Evolutionary conservation across 2,797 vertebrate species (phyloP).

Genomic region (Acrossocheilus wenchowensis): DNA sequence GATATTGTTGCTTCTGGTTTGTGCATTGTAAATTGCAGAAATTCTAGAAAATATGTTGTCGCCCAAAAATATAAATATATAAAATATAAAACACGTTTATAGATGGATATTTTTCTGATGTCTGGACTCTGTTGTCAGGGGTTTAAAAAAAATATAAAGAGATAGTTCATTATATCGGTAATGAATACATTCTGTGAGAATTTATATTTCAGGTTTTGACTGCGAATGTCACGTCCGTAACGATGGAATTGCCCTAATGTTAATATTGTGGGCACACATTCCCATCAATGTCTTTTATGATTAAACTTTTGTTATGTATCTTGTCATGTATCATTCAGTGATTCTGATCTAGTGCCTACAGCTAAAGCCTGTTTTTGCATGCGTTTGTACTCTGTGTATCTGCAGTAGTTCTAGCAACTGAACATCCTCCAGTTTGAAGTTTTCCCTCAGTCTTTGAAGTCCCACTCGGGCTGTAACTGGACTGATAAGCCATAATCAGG

Average conservation of each 20-base stretch:
- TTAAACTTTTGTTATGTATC: not conserved
- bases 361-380: slow-evolving; percentile 1
- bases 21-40: not conserved
- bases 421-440: slow-evolving; percentile 38
- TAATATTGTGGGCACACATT: not conserved
- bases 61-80: too few relatives aligned
- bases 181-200: too few relatives aligned
- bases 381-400: slow-evolving; percentile 10
- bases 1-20: too few relatives aligned
- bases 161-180: too few relatives aligned
- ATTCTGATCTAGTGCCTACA: slow-evolving; percentile 3
- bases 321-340: not conserved
- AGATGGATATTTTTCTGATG: too few relatives aligned
- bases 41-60: too few relatives aligned
- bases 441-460: slow-evolving; percentile 31
- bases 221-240: too few relatives aligned
- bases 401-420: slow-evolving; percentile 11
- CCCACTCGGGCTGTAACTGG: slow-evolving; percentile 36
- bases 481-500: slow-evolving; percentile 50
- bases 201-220: too few relatives aligned
- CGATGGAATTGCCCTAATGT: not conserved
- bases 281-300: not conserved
- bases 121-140: too few relatives aligned
- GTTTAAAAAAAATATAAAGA: too few relatives aligned
- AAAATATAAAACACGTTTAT: too few relatives aligned